A percentile compares a stretch with the other conserved stretches of the same genome.
These are phyloP conservation scores for Incurvaria masculella DNA, from an alignment of 2,888 invertebrate species.

Conservation along the genomic window DNA sequence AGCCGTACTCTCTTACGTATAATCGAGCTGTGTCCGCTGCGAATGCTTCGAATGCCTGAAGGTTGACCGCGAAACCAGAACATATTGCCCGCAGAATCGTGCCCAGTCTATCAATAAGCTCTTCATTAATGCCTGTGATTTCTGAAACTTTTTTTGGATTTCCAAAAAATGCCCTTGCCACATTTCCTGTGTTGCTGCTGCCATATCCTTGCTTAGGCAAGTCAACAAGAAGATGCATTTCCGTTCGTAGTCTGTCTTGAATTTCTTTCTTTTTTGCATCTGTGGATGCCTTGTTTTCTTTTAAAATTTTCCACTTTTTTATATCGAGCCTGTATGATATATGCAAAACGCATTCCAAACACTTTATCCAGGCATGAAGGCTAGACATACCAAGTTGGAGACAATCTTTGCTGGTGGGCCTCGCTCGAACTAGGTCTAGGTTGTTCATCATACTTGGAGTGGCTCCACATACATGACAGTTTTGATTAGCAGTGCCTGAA, in stretches of 20 bases:
- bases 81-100: slow-evolving; percentile 1
- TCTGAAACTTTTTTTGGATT: slow-evolving; percentile 12
- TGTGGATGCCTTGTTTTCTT: background rate
- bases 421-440: background rate
- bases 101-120: slow-evolving; percentile 12
- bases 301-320: background rate
- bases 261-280: slow-evolving; percentile 3
- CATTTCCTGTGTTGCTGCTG: slow-evolving; percentile 20
- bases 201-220: slow-evolving; percentile 18
- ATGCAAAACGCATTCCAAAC: background rate
- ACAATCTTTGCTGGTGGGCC: background rate
- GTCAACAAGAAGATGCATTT: slow-evolving; percentile 17
- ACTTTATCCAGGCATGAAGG: background rate
- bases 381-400: background rate
- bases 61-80: slow-evolving; percentile 1
- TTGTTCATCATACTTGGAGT: background rate
- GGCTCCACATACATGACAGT: background rate
- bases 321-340: background rate
- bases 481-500: background rate
- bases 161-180: slow-evolving; percentile 19
- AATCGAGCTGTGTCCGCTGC: slow-evolving; percentile 1
- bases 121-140: slow-evolving; percentile 20
- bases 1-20: slow-evolving; percentile 14
- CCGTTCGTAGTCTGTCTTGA: slow-evolving; percentile 8
- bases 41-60: background rate